Evolutionary conservation across 35 echinoderm and acorn worm species (phyloP).

Genomic region (Lytechinus variegatus): DNA sequence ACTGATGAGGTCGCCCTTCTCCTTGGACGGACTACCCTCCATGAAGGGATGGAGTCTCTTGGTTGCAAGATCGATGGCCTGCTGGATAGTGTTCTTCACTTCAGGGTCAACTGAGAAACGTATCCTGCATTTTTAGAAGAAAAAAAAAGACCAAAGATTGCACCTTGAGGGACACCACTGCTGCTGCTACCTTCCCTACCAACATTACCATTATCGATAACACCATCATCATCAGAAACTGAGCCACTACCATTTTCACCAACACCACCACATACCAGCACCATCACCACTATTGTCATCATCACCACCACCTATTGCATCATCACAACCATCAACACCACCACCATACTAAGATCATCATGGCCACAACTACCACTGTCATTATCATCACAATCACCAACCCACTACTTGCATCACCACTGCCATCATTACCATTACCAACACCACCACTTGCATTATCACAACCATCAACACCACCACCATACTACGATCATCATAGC

Average conservation of each 20-base stretch:
- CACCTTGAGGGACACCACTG: too few species aligned
- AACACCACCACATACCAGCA: background rate
- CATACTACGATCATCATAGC: background rate
- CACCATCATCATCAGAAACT: background rate
- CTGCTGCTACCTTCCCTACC: background rate
- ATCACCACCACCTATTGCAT: background rate
- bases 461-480: background rate
- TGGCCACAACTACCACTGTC: background rate
- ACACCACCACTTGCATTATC: background rate
- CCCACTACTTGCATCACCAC: background rate
- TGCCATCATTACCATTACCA: background rate
- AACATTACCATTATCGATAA: background rate
- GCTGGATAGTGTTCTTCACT: background rate
- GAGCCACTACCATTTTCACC: background rate
- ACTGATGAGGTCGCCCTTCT: constrained; percentile 26
- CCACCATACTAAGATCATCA: background rate
- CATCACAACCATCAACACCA: background rate
- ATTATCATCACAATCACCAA: background rate
- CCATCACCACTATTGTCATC: background rate
- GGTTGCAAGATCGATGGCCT: constrained; percentile 7
- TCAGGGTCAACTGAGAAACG: constrained; percentile 6
- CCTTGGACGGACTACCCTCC: constrained; percentile 32
- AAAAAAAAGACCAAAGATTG: background rate
- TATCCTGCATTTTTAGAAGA: background rate
- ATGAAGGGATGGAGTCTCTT: constrained; percentile 20